These are phyloP conservation scores for Halcyon smyrnensis DNA, from an alignment of 2,797 vertebrate species.

Conservation along the genomic window DNA sequence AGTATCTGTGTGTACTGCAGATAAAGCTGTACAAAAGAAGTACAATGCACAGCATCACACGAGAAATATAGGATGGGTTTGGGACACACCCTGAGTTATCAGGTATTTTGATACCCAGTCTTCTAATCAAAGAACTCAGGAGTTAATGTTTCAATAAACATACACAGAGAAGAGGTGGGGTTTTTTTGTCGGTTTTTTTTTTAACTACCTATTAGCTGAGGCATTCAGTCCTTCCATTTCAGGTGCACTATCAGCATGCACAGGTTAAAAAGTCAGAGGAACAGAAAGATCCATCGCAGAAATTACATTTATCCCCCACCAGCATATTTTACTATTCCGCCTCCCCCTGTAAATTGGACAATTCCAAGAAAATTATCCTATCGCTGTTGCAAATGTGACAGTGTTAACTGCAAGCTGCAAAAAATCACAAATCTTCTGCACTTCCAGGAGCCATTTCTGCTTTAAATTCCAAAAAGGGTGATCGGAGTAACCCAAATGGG, in stretches of 20 bases:
- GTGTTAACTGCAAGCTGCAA: not conserved
- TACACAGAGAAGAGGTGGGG: not conserved
- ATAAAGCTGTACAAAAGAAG: not conserved
- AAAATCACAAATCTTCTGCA: not conserved
- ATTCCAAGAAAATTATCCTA: not conserved
- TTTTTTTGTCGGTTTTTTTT: not conserved
- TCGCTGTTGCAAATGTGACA: not conserved
- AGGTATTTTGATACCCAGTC: not conserved
- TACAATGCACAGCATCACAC: not conserved
- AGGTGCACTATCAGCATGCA: not conserved
- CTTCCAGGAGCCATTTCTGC: not conserved
- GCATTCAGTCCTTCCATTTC: not conserved
- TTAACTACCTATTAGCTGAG: not conserved
- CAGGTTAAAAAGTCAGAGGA: not conserved
- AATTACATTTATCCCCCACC: not conserved
- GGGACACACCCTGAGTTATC: not conserved
- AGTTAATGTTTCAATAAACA: not conserved
- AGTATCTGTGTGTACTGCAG: not conserved
- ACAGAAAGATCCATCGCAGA: not conserved
- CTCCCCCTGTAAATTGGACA: not conserved
- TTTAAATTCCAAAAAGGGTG: not conserved
- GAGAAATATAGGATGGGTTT: not conserved
- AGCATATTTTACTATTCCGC: not conserved
- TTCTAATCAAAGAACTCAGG: not conserved
- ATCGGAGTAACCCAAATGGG: not conserved